A percentile compares a stretch with the other conserved stretches of the same genome.
phyloP scores from a whole-genome alignment of 2,797 vertebrate species.

The Sebastes miniatus region DNA sequence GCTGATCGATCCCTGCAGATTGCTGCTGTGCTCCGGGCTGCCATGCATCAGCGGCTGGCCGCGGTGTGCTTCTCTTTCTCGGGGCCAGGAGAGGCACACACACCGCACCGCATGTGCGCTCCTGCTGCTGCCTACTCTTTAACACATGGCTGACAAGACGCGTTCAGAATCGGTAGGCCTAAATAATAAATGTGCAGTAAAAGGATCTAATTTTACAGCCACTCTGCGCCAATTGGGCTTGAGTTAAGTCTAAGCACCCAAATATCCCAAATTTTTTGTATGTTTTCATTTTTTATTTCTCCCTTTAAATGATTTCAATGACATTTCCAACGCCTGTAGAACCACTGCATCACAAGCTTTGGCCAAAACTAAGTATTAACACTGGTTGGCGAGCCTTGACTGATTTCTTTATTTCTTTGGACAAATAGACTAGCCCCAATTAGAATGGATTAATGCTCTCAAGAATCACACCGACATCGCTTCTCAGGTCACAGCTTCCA shows the following conservation, averaged over 20 bases:
- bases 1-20: slow-evolving; percentile 65
- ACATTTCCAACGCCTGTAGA: slow-evolving; percentile 14
- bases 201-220: slow-evolving; percentile 79
- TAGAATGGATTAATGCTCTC: slow-evolving; percentile 68
- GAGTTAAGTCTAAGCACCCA: slow-evolving; percentile 12
- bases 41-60: slow-evolving; percentile 48
- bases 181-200: slow-evolving; percentile 79
- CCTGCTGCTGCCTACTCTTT: slow-evolving; percentile 49
- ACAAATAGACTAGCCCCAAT: slow-evolving; percentile 61
- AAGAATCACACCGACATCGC: slow-evolving; percentile 53
- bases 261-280: background rate
- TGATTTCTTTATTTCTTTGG: background rate
- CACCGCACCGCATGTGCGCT: slow-evolving; percentile 56
- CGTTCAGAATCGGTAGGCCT: slow-evolving; percentile 64
- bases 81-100: slow-evolving; percentile 43
- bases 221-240: slow-evolving; percentile 26
- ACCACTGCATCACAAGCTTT: background rate
- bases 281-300: slow-evolving; percentile 7
- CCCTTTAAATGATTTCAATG: slow-evolving; percentile 16
- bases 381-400: slow-evolving; percentile 1
- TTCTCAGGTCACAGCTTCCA: slow-evolving; percentile 61
- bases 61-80: slow-evolving; percentile 14
- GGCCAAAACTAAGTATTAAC: slow-evolving; percentile 48
- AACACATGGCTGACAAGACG: slow-evolving; percentile 76
- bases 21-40: slow-evolving; percentile 49